Conservation (phyloP, 2,888 invertebrate genomes). For the Apoderus coryli region DNA sequence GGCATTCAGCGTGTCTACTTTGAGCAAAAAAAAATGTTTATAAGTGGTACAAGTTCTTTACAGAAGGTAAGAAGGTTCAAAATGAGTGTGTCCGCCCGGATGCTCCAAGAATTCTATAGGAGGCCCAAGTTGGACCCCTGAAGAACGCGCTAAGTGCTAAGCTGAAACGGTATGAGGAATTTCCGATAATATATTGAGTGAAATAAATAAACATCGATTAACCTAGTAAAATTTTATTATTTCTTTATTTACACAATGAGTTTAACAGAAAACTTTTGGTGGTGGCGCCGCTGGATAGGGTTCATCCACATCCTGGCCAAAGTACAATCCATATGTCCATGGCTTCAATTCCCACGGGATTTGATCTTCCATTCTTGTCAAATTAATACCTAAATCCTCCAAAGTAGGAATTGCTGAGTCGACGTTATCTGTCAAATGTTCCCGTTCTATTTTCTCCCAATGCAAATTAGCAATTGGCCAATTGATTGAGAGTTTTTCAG, state of each 20-base stretch:
- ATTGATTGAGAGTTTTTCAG: slow-evolving; percentile 45
- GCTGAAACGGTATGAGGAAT: no score
- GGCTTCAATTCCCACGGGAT: slow-evolving; percentile 71
- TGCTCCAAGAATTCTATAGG: no score
- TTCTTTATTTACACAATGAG: slow-evolving; percentile 2
- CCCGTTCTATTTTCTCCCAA: slow-evolving; percentile 72
- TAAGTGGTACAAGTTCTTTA: no score
- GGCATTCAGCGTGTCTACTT: no score
- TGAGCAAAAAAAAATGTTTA: no score
- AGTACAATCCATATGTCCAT: slow-evolving; percentile 51
- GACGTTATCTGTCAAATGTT: slow-evolving; percentile 59
- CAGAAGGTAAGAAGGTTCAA: no score
- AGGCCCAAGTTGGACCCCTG: no score
- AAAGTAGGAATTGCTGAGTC: slow-evolving; percentile 53
- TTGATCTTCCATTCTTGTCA: slow-evolving; percentile 64
- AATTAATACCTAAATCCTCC: slow-evolving; percentile 73
- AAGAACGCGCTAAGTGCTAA: no score
- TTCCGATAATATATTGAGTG: no score
- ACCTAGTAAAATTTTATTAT: no score
- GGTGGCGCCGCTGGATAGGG: slow-evolving; percentile 55
- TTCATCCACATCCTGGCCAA: slow-evolving; percentile 53
- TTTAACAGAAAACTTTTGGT: slow-evolving; percentile 35
- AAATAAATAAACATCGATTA: no score
- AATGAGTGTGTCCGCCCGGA: no score
- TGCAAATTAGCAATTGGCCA: slow-evolving; percentile 55